Evolutionary conservation across 2,797 vertebrate genomes (phyloP).

Genomic region (Gallirallus australis): DNA sequence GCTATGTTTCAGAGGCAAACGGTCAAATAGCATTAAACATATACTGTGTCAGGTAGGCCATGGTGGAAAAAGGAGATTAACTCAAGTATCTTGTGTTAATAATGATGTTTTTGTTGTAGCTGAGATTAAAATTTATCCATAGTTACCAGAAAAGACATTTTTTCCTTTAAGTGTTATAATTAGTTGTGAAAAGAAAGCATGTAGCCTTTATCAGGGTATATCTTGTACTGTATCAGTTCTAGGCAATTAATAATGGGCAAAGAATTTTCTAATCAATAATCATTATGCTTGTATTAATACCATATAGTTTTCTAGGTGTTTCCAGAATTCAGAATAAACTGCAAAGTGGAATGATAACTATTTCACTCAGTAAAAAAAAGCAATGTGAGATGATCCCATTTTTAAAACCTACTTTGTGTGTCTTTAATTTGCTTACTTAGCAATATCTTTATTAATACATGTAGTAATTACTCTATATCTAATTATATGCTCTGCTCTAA

Average conservation of each 20-base stretch:
- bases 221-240: conserved; percentile 72
- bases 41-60: background rate
- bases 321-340: conserved; percentile 43
- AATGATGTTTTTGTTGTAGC: conserved; percentile 20
- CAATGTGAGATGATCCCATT: fast-evolving
- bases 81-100: conserved; percentile 12
- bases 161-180: conserved; percentile 85
- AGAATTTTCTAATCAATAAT: conserved; percentile 85
- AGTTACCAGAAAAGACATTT: conserved; percentile 74
- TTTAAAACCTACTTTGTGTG: background rate
- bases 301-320: conserved; percentile 33
- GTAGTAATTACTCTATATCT: background rate
- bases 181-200: conserved; percentile 77
- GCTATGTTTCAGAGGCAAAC: conserved; percentile 29
- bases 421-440: background rate
- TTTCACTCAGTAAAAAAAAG: conserved; percentile 12
- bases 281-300: conserved; percentile 73
- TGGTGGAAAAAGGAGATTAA: conserved; percentile 23
- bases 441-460: background rate
- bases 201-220: conserved; percentile 65
- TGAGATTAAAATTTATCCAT: conserved; percentile 67
- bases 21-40: conserved; percentile 21
- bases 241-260: conserved; percentile 79
- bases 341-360: background rate
- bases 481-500: background rate